Percentiles rank a stretch among this genome's conserved stretches.
These are phyloP conservation scores for Enteromius afrohamiltoni DNA, from an alignment of 2,797 vertebrate genomes.

Conservation along the genomic window DNA sequence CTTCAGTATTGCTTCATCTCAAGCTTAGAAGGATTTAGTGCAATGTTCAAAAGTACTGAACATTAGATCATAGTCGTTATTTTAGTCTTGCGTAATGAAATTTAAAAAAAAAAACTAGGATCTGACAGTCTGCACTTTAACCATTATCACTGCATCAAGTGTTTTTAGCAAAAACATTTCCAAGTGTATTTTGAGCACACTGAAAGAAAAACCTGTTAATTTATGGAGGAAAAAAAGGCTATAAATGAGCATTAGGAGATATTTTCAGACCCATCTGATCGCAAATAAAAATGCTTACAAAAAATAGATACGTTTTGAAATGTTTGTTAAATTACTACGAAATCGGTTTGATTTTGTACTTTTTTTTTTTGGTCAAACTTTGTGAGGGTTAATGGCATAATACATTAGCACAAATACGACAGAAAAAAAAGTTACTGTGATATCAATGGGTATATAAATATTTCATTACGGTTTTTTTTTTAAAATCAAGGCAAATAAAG, in stretches of 20 bases:
- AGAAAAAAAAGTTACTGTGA: not conserved
- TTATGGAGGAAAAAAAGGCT: not conserved
- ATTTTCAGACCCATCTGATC: not conserved
- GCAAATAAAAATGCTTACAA: constrained; percentile 13
- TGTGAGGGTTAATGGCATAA: not conserved
- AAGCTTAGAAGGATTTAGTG: constrained; percentile 35
- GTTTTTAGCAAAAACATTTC: not conserved
- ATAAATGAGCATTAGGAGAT: not conserved
- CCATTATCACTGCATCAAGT: not conserved
- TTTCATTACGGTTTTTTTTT: not conserved
- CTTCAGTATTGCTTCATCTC: constrained; percentile 57
- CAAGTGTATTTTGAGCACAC: not conserved
- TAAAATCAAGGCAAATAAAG: not conserved
- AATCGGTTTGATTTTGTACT: not conserved
- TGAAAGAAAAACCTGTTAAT: not conserved
- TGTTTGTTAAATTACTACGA: not conserved
- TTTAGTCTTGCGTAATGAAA: not conserved
- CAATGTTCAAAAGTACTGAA: constrained; percentile 34
- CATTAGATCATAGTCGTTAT: constrained; percentile 21
- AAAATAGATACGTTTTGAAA: not conserved
- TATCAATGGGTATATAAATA: not conserved
- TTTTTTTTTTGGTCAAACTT: not conserved
- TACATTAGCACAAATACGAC: not conserved
- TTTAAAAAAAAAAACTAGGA: not conserved
- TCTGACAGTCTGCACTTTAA: constrained; percentile 13